phyloP scores from a whole-genome alignment of 1,140 invertebrate species.

The Drosophila kikkawai region DNA sequence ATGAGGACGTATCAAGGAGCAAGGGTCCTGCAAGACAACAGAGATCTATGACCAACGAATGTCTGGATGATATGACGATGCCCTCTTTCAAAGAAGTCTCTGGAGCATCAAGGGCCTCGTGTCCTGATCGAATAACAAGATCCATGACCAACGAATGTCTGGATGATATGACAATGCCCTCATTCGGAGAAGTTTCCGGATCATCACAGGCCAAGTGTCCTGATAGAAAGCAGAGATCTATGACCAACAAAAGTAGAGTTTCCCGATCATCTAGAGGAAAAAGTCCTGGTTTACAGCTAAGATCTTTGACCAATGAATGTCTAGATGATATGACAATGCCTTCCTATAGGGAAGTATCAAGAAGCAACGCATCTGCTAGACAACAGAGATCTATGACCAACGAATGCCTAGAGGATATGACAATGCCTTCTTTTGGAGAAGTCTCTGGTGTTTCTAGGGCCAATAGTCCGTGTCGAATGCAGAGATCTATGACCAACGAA shows the following conservation, averaged over 20 bases:
- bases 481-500: slow-evolving; percentile 7
- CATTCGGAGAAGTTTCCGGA: background rate
- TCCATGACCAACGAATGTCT: slow-evolving; percentile 15
- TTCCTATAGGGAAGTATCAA: too few species aligned
- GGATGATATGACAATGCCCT: slow-evolving; percentile 13
- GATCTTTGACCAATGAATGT: slow-evolving; percentile 8
- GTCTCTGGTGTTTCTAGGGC: background rate
- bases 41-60: slow-evolving; percentile 7
- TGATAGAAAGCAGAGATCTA: too few species aligned
- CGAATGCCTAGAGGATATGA: background rate
- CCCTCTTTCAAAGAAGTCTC: background rate
- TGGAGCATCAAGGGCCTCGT: background rate
- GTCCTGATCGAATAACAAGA: background rate
- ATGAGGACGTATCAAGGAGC: background rate
- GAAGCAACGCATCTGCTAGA: slow-evolving; percentile 2
- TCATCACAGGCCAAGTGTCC: background rate
- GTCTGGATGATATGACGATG: slow-evolving; percentile 25
- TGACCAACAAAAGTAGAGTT: too few species aligned
- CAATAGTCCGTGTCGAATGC: background rate
- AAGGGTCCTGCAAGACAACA: too few species aligned
- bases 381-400: background rate
- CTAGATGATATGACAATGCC: slow-evolving; percentile 10
- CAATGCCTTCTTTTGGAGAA: background rate
- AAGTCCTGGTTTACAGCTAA: too few species aligned
- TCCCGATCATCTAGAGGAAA: too few species aligned